A percentile compares a stretch with the other conserved stretches of the same genome.
Conservation (phyloP, 2,797 vertebrate genomes). For the Anolis apletophallus region DNA sequence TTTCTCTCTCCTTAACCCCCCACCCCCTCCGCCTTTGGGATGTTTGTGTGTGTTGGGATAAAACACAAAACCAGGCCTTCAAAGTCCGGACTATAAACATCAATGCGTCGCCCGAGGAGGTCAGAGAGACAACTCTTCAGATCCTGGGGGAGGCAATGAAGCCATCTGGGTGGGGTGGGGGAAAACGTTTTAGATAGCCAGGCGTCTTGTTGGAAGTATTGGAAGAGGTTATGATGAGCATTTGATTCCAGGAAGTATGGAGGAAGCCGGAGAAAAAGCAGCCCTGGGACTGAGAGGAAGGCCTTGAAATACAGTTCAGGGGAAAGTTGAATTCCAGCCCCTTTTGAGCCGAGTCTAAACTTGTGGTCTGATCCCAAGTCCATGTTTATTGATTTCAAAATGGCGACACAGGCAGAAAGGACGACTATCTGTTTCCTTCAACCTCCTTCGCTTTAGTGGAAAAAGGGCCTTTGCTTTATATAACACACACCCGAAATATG, state of each 20-base stretch:
- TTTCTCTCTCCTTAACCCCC: slow-evolving; percentile 45
- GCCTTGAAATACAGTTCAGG: background rate
- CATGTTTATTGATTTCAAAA: slow-evolving; percentile 43
- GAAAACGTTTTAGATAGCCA: background rate
- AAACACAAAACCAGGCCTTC: slow-evolving; percentile 83
- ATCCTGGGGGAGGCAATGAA: slow-evolving; percentile 47
- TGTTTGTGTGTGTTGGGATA: slow-evolving; percentile 90
- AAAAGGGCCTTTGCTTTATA: background rate
- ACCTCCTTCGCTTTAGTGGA: no score
- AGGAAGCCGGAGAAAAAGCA: background rate
- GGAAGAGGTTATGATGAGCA: no score
- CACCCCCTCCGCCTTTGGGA: slow-evolving; percentile 77
- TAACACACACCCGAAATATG: no score
- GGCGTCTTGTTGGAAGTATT: background rate
- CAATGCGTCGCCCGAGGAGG: slow-evolving; percentile 75
- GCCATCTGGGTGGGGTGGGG: slow-evolving; percentile 13
- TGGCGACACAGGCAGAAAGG: background rate
- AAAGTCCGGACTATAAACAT: slow-evolving; percentile 92
- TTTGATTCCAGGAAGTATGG: no score
- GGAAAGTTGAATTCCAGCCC: background rate
- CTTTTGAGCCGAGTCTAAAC: background rate
- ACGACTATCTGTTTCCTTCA: no score
- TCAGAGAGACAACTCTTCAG: slow-evolving; percentile 74
- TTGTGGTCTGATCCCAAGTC: slow-evolving; percentile 26
- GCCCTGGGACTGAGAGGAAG: background rate